Base-by-base conservation (phyloP, 2,113 vertebrate genomes). In the Anolis sagrei region DNA sequence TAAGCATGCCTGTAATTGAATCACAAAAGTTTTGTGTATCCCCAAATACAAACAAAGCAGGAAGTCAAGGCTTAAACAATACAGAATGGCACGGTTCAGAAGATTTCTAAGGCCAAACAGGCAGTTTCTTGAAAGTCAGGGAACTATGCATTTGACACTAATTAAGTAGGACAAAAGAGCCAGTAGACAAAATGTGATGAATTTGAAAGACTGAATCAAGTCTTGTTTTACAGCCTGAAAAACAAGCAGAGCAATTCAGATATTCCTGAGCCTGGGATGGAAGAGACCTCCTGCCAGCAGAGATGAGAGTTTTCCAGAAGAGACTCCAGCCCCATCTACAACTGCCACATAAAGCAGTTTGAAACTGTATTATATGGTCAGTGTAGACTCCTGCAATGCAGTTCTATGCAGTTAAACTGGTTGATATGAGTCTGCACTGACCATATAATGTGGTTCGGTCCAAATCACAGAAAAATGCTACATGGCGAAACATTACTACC, bases 21-120 rank as follows among this genome's bases (percentile, higher is more conserved):
- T 73, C 84, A 5, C 79, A 61, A 32, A 61, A 84, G 21, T 73
- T 2, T 2, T 81, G 79, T 8, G n/a, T 83, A 82, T 9, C 5
- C 76, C 72, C 75, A 84, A 80, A 79, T 87, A 81, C 83, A 51
- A 76, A 77, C 73, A n/a, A 87, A 88, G 61, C 0, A 69, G 16
- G 19, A 88, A 82, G 9, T 13, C 14, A 86, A 82, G 49, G 36
- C 44, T 78, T 79, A 49, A 0, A 1, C 39, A 69, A 87, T 7
- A 1, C 19, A 62, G 19, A 64, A 68, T 85, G 76, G 48, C 62
- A 76, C 69, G 83, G 7, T n/a, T 86, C 78, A 61, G 87, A n/a
- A 79, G 83, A 81, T 91, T 89, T 19, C 82, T 79, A 14, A 89
- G 62, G 34, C 9, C 32, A 82, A 79, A 77, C 27, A 1, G 44